A percentile compares a stretch with the other conserved stretches of the same genome.
phyloP scores from a whole-genome alignment of 2,797 vertebrate species.

The Bradypus variegatus region DNA sequence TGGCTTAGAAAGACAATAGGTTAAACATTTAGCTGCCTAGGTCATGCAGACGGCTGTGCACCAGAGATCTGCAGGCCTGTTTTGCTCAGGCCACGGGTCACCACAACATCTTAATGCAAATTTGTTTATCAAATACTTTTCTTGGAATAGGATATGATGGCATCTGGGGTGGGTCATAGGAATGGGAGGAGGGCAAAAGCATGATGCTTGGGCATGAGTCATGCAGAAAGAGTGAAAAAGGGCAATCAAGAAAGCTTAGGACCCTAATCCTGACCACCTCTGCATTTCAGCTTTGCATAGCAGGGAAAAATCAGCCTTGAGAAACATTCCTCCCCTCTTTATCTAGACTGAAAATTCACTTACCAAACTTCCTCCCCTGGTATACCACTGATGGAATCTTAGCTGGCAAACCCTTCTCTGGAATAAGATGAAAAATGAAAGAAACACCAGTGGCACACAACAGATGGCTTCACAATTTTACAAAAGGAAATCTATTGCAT shows the following conservation, averaged over 20 bases:
- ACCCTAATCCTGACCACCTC: neutral
- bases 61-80: no score
- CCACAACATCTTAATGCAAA: neutral
- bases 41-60: no score
- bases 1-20: no score
- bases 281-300: neutral
- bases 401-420: neutral
- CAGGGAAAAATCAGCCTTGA: neutral
- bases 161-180: neutral
- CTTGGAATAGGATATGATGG: neutral
- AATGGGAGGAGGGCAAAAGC: neutral
- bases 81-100: no score
- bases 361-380: neutral
- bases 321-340: neutral
- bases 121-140: neutral
- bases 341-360: neutral
- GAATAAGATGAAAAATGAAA: neutral
- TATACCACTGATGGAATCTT: neutral
- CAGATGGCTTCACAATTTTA: neutral
- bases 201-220: no score
- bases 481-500: neutral
- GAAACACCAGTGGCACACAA: neutral
- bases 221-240: neutral
- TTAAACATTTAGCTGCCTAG: no score
- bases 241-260: neutral